Conservation (phyloP, 2,888 invertebrate genomes). For the Lasioglossum figueresi region DNA sequence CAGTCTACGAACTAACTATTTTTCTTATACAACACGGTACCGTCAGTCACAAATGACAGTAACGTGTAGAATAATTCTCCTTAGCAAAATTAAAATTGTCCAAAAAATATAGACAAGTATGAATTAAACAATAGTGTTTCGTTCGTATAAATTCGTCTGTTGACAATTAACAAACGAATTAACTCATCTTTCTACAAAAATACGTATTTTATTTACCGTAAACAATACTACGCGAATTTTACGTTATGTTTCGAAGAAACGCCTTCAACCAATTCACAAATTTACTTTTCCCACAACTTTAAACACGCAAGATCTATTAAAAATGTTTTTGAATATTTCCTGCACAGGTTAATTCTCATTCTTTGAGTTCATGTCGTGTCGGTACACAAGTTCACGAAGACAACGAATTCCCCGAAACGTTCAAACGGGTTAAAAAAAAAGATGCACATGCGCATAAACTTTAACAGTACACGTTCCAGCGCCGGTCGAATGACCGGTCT, state of each 20-base stretch:
- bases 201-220: no score
- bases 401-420: background rate
- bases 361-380: no score
- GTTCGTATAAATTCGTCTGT: background rate
- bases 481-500: background rate
- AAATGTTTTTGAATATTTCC: no score
- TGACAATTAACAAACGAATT: background rate
- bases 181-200: background rate
- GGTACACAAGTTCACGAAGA: no score
- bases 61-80: background rate
- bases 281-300: background rate
- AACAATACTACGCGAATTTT: background rate
- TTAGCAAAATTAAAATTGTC: background rate
- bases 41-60: background rate
- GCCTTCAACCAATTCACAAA: background rate
- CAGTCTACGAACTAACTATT: background rate
- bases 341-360: no score
- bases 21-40: background rate
- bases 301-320: no score
- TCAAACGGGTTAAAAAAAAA: background rate
- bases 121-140: background rate
- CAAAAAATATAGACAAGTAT: background rate
- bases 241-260: background rate
- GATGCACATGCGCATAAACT: background rate
- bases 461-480: background rate